Base-by-base conservation (phyloP, 2,888 invertebrate species). In the Cyrtodaria siliqua region DNA sequence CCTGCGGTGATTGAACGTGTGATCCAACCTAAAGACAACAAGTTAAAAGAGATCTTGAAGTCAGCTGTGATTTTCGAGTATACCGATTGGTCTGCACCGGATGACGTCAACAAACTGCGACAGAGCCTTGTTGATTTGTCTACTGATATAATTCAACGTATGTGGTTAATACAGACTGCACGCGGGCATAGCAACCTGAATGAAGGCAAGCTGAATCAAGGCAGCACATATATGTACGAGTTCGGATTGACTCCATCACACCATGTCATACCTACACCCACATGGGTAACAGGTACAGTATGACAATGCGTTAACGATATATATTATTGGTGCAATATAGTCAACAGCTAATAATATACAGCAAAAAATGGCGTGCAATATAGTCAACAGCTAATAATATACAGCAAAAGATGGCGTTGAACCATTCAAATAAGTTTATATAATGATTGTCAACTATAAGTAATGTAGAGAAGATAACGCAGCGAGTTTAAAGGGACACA, bases 121-220 rank as follows among this genome's bases (percentile, higher is more conserved):
- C 96, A 97, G 93, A 96, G 96, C 95, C 95, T 97, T 55, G 96
- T 96, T 12, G 96, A 97, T 89, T 96, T 97, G 9, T 97, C 98
- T 0, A 97, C 97, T 18, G 98, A 99, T 94, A 97, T 97, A 92
- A 97, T 97, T 94, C 98, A 98, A 94, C 96, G 97, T 80, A 97
- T 97, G 91, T 97, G 98, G 14, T 96, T 97, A 63, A 97, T 97
- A 91, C 96, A 96, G 90, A 97, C 97, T 91, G 97, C 97, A 9
- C 96, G 97, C n/a, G 67, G 57, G 50, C 95, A 97, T 85, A 96
- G 97, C 0, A 96, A 96, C 2, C 42, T 57, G 0, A 26, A 33
- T 14, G 2, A 12, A 2, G 33, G 12, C 33, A 33, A 33, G 12
- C 33, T 8, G 4, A 4, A 12, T 33, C 33, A 33, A 33, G 62